A percentile compares a stretch with the other conserved stretches of the same genome.
Conservation (phyloP, 2,113 vertebrate species). For the Ciconia stormi region DNA sequence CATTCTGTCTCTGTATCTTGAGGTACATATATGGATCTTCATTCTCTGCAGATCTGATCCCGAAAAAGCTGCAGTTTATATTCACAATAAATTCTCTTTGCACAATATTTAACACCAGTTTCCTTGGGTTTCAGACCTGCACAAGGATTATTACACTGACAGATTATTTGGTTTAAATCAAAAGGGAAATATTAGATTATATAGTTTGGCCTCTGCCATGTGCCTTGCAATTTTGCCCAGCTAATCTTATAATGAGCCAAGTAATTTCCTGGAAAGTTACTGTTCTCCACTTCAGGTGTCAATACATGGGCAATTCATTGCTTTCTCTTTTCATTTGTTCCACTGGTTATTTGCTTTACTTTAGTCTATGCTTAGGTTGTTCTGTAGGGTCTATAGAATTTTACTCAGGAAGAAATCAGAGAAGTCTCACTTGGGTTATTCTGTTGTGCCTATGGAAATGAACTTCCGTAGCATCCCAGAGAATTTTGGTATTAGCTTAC, state of each 20-base stretch:
- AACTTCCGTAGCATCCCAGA: not conserved
- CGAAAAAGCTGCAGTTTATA: fast-evolving
- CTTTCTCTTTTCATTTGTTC: not conserved
- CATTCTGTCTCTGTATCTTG: not conserved
- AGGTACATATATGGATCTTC: not conserved
- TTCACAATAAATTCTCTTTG: not conserved
- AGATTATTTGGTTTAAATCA: not conserved
- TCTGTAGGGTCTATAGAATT: not conserved
- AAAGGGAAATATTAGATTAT: not conserved
- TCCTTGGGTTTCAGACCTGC: not conserved
- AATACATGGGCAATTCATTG: not conserved
- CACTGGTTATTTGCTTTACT: not conserved
- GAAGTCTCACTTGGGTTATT: not conserved
- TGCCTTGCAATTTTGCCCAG: not conserved
- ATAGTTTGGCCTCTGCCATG: not conserved
- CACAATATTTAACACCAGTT: not conserved
- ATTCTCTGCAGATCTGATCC: not conserved
- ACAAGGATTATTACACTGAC: not conserved
- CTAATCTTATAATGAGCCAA: not conserved
- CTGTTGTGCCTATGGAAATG: not conserved
- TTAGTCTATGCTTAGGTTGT: not conserved
- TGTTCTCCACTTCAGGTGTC: not conserved
- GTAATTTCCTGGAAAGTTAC: not conserved
- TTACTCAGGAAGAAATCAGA: not conserved
- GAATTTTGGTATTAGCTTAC: not conserved